Evolutionary conservation across 1,140 invertebrate species (phyloP).

Genomic region (Halyomorpha halys): DNA sequence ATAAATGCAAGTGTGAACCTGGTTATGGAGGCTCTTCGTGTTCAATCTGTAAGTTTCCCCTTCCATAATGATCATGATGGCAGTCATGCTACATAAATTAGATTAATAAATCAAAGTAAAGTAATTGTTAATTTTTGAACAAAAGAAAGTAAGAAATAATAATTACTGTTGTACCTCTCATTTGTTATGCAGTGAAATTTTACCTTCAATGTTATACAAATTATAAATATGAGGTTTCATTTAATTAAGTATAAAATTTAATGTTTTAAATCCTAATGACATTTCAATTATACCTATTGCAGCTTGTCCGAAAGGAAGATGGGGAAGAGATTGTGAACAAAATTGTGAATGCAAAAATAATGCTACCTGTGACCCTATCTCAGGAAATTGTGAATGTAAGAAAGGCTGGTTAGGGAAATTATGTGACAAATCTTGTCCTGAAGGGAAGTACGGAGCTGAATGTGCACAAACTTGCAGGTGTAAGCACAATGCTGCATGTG

Average conservation of each 20-base stretch:
- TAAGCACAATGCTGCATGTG: slow-evolving; percentile 65
- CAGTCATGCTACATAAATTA: too few relatives aligned
- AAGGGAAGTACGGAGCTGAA: slow-evolving; percentile 61
- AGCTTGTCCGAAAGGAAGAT: slow-evolving; percentile 65
- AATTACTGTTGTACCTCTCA: too few relatives aligned
- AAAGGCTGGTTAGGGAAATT: slow-evolving; percentile 58
- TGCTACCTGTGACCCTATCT: slow-evolving; percentile 62
- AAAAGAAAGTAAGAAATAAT: too few relatives aligned
- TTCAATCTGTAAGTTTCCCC: slow-evolving; percentile 64
- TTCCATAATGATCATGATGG: too few relatives aligned
- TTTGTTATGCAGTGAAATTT: too few relatives aligned
- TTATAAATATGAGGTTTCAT: too few relatives aligned
- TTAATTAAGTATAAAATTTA: too few relatives aligned
- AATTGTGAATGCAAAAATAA: slow-evolving; percentile 63
- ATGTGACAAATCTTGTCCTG: slow-evolving; percentile 61
- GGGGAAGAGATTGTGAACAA: slow-evolving; percentile 57
- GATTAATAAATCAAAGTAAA: too few relatives aligned
- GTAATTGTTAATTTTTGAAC: too few relatives aligned
- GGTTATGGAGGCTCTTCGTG: slow-evolving; percentile 81
- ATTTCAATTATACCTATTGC: slow-evolving; percentile 30
- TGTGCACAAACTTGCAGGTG: slow-evolving; percentile 76
- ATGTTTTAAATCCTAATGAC: background rate
- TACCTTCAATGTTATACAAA: too few relatives aligned
- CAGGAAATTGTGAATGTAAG: slow-evolving; percentile 58
- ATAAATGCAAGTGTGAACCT: slow-evolving; percentile 73